phyloP scores from a whole-genome alignment of 2,888 invertebrate genomes.

The Acanthosoma haemorrhoidale region DNA sequence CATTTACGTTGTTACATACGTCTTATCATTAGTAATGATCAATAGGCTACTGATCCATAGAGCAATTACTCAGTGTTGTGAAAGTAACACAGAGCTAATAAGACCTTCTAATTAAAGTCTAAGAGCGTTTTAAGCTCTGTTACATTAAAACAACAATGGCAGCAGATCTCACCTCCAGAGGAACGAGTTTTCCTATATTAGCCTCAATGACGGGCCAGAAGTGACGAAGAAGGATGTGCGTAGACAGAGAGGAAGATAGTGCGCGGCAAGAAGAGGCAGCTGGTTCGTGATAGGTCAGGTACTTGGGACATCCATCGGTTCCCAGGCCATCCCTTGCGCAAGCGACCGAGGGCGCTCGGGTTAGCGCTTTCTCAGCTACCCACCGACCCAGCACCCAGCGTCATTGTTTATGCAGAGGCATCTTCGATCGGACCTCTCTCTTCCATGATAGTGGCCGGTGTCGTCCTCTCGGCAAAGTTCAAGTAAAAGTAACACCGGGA shows the following conservation, averaged over 20 bases:
- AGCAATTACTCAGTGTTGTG: too few relatives aligned
- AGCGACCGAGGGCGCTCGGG: neutral
- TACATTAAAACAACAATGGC: too few relatives aligned
- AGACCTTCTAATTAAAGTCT: too few relatives aligned
- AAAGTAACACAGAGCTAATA: too few relatives aligned
- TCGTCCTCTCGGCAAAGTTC: neutral
- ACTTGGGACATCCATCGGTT: constrained; percentile 7
- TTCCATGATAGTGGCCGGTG: neutral
- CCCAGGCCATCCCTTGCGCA: constrained; percentile 13
- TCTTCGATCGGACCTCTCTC: neutral
- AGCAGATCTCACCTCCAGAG: too few relatives aligned
- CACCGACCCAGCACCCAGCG: neutral
- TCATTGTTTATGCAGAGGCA: neutral
- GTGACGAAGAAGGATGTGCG: neutral
- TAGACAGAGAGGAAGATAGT: too few relatives aligned
- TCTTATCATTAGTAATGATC: too few relatives aligned
- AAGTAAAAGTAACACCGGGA: neutral
- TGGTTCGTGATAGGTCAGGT: constrained; percentile 14
- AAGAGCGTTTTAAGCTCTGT: too few relatives aligned
- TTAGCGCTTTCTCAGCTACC: constrained; percentile 9
- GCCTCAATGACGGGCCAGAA: neutral
- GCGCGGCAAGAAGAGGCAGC: neutral
- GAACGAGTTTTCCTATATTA: too few relatives aligned
- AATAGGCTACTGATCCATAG: too few relatives aligned
- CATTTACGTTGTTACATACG: too few relatives aligned